phyloP scores from a whole-genome alignment of 2,797 vertebrate species.

The Nannoperca obscura region DNA sequence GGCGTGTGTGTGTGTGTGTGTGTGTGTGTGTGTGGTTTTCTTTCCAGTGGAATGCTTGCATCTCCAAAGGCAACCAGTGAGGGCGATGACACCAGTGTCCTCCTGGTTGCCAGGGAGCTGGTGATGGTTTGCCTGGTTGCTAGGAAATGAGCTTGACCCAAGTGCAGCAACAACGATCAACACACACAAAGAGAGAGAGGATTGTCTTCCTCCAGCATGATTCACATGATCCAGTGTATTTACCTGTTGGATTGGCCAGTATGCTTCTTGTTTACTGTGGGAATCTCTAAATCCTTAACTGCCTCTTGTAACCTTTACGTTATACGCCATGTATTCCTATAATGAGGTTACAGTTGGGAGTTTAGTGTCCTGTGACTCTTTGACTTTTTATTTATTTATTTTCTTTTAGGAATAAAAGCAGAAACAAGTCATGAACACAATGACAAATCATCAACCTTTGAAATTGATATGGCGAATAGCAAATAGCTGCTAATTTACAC shows the following conservation, averaged over 20 bases:
- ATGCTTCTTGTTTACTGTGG: neutral
- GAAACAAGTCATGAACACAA: neutral
- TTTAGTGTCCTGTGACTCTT: neutral
- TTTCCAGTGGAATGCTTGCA: constrained; percentile 33
- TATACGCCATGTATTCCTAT: neutral
- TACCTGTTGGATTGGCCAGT: neutral
- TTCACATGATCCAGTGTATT: neutral
- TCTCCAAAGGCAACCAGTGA: constrained; percentile 43
- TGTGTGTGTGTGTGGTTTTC: neutral
- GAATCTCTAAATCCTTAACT: neutral
- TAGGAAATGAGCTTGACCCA: constrained; percentile 41
- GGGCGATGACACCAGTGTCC: constrained; percentile 42
- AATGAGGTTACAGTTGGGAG: too few relatives aligned
- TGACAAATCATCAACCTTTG: neutral
- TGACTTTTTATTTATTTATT: too few relatives aligned
- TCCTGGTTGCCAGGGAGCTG: constrained; percentile 71
- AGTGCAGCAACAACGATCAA: constrained; percentile 28
- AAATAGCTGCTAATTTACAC: neutral
- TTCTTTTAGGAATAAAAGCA: too few relatives aligned
- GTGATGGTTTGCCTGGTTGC: constrained; percentile 64
- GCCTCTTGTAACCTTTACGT: neutral
- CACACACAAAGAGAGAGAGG: neutral
- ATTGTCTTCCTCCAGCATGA: neutral
- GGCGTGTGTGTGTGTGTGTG: neutral
- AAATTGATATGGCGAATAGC: neutral